These are phyloP conservation scores for Alethe castanea DNA, from an alignment of 2,113 vertebrate species.

Conservation along the genomic window DNA sequence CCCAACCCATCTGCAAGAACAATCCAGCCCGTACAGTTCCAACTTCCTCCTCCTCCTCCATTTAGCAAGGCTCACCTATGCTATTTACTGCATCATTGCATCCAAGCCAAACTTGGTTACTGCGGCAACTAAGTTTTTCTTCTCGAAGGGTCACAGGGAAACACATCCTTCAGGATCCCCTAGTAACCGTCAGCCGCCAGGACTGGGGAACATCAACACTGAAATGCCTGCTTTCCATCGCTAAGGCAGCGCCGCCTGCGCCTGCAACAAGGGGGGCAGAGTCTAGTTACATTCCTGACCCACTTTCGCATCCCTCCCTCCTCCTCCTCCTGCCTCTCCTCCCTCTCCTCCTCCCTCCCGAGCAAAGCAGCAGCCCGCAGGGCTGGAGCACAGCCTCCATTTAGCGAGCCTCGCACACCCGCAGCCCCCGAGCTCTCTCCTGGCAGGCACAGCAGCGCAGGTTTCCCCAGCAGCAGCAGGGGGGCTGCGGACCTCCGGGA, in stretches of 20 bases:
- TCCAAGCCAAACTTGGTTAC: constrained; percentile 81
- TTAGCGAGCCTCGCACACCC: constrained; percentile 27
- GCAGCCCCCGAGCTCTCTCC: constrained; percentile 17
- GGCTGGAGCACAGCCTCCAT: constrained; percentile 29
- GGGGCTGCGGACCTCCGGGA: not conserved
- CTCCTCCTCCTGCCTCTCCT: constrained; percentile 64
- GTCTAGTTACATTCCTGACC: constrained; percentile 84
- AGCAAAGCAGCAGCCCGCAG: constrained; percentile 24
- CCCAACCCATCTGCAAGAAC: not conserved
- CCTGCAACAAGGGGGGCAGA: constrained; percentile 69
- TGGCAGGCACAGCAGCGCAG: not conserved
- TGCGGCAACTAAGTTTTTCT: constrained; percentile 77
- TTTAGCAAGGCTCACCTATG: constrained; percentile 70
- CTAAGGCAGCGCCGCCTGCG: constrained; percentile 63
- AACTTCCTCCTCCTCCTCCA: constrained; percentile 46
- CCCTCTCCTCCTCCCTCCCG: constrained; percentile 41
- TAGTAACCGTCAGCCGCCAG: constrained; percentile 70
- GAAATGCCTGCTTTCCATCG: constrained; percentile 64
- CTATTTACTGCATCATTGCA: constrained; percentile 71
- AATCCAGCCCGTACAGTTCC: not conserved
- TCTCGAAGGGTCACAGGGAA: constrained; percentile 76
- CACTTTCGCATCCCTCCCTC: constrained; percentile 77
- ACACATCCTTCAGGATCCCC: constrained; percentile 76
- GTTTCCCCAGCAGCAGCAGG: not conserved
- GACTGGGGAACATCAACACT: constrained; percentile 66